phyloP scores from a whole-genome alignment of 2,797 vertebrate species.

The Characodon lateralis region DNA sequence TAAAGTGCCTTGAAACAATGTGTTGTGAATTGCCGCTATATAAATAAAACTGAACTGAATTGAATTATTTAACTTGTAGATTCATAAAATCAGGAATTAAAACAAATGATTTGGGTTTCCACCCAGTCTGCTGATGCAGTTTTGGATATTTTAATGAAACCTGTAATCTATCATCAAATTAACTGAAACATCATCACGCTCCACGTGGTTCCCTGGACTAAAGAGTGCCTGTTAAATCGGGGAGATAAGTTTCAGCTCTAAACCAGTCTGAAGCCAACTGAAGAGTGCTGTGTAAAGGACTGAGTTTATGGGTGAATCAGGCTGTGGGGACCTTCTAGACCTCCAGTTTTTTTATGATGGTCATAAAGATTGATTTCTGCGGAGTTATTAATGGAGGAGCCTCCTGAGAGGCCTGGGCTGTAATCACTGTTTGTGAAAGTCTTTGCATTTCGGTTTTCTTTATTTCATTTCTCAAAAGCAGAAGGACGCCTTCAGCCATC shows the following conservation, averaged over 20 bases:
- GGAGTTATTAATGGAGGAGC: conserved; percentile 72
- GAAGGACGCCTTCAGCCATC: conserved; percentile 15
- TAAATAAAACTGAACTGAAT: too few relatives aligned
- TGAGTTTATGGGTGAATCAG: conserved; percentile 58
- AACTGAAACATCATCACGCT: background rate
- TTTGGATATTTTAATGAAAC: background rate
- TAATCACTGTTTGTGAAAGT: conserved; percentile 74
- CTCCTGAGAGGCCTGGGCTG: conserved; percentile 70
- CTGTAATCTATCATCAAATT: background rate
- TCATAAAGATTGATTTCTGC: conserved; percentile 82
- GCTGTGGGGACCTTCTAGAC: conserved; percentile 55
- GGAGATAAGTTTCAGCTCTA: conserved; percentile 26
- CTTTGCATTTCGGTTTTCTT: conserved; percentile 4
- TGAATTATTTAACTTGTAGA: background rate
- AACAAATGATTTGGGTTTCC: background rate
- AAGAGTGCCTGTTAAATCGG: conserved; percentile 3
- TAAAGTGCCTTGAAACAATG: too few relatives aligned
- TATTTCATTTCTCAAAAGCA: conserved; percentile 16
- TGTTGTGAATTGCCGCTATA: too few relatives aligned
- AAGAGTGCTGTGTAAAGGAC: conserved; percentile 19
- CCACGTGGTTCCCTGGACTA: background rate
- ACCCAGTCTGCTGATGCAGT: background rate
- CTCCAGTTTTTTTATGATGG: conserved; percentile 71
- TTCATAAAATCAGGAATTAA: background rate
- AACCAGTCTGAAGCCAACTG: conserved; percentile 33